A percentile compares a stretch with the other conserved stretches of the same genome.
These are phyloP conservation scores for Romanogobio albipinnatus DNA, from an alignment of 2,113 vertebrate species.

Conservation along the genomic window DNA sequence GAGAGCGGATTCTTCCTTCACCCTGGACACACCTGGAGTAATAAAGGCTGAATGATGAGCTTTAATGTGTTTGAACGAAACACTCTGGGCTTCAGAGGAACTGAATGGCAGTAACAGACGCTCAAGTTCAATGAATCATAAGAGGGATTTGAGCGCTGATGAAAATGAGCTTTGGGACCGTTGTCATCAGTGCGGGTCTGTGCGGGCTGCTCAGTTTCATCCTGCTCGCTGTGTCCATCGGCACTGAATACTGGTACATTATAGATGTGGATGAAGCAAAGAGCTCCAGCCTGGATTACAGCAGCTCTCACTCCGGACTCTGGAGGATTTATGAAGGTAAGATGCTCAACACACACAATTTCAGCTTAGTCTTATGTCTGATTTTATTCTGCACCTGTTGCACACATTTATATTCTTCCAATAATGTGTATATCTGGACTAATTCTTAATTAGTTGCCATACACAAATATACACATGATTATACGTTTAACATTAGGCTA, in stretches of 20 bases:
- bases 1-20: neutral
- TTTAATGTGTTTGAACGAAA: neutral
- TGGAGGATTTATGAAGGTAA: conserved; percentile 77
- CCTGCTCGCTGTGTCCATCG: conserved; percentile 75
- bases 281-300: conserved; percentile 63
- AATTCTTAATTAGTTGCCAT: neutral
- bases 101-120: neutral
- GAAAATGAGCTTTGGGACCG: conserved; percentile 70
- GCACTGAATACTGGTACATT: conserved; percentile 83
- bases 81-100: neutral
- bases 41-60: neutral
- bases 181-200: conserved; percentile 75
- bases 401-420: neutral
- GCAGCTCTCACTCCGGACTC: conserved; percentile 75
- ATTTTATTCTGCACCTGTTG: neutral
- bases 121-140: neutral
- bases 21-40: neutral
- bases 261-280: conserved; percentile 75
- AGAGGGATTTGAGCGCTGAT: neutral
- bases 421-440: neutral
- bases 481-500: neutral
- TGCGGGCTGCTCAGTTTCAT: conserved; percentile 76
- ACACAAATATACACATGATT: neutral
- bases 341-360: conserved; percentile 3
- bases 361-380: neutral